phyloP scores from a whole-genome alignment of 2,113 vertebrate species.

The Megaceryle torquata region DNA sequence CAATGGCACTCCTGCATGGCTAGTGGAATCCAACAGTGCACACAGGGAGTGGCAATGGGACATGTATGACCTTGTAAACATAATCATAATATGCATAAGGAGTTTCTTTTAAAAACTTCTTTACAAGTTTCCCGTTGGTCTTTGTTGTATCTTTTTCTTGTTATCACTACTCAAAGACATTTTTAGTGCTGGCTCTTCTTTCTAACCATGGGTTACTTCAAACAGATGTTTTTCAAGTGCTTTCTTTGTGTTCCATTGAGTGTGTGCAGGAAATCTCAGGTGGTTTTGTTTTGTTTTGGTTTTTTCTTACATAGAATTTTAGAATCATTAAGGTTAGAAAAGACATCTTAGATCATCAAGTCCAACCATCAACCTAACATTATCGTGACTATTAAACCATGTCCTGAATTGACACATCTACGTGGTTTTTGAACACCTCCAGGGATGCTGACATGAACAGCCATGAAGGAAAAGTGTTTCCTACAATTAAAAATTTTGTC shows the following conservation, averaged over 20 bases:
- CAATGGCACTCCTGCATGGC: background rate
- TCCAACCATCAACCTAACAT: too few relatives aligned
- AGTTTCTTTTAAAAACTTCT: background rate
- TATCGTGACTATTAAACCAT: too few relatives aligned
- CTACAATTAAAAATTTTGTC: background rate
- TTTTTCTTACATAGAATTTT: background rate
- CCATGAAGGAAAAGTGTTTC: constrained; percentile 29
- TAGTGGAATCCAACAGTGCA: background rate
- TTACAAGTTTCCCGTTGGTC: background rate
- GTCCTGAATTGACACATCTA: too few relatives aligned
- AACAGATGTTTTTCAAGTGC: constrained; percentile 53
- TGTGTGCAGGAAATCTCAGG: background rate
- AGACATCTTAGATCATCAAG: too few relatives aligned
- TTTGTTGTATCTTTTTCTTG: background rate
- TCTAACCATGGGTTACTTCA: background rate
- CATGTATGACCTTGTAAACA: background rate
- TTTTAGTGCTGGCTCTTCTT: constrained; percentile 9
- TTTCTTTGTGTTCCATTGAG: background rate
- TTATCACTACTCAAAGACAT: constrained; percentile 29
- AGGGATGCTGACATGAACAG: background rate
- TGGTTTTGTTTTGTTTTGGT: background rate
- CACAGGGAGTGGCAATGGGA: background rate
- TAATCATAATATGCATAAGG: background rate
- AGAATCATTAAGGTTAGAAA: too few relatives aligned
- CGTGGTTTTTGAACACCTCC: too few relatives aligned